Evolutionary conservation across 2,113 vertebrate genomes (phyloP).

Genomic region (Apodemus sylvaticus): DNA sequence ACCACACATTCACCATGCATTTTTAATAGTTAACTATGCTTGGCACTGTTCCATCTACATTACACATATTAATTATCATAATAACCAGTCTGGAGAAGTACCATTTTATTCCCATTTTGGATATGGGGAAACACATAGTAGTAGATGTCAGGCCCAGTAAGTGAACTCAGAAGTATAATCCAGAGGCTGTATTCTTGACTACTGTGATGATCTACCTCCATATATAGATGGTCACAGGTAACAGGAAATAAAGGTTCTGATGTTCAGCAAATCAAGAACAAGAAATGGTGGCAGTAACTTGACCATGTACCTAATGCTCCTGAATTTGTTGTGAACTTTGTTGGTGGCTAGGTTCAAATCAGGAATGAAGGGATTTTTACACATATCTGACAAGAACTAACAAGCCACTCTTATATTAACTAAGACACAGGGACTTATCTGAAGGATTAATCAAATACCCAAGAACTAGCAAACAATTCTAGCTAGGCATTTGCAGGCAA

Average conservation of each 20-base stretch:
- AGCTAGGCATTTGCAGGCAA: neutral
- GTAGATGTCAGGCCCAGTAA: neutral
- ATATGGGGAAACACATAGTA: neutral
- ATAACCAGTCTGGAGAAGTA: neutral
- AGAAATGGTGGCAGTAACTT: neutral
- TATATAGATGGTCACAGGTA: neutral
- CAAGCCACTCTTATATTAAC: neutral
- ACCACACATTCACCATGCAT: neutral
- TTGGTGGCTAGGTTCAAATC: neutral
- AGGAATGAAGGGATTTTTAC: neutral
- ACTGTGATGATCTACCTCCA: neutral
- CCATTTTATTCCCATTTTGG: neutral
- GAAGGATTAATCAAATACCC: neutral
- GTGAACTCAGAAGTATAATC: fast-evolving
- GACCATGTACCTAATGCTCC: neutral
- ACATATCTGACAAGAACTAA: neutral
- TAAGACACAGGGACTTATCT: neutral
- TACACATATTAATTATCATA: neutral
- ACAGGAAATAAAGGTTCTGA: neutral
- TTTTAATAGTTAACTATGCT: neutral
- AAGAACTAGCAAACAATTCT: neutral
- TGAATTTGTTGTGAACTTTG: neutral
- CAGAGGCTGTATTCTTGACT: neutral
- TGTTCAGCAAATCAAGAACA: neutral
- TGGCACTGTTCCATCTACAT: neutral